Percentiles rank a stretch among this genome's conserved stretches.
These are phyloP conservation scores for Perca flavescens DNA, from an alignment of 2,113 vertebrate species.

Conservation along the genomic window DNA sequence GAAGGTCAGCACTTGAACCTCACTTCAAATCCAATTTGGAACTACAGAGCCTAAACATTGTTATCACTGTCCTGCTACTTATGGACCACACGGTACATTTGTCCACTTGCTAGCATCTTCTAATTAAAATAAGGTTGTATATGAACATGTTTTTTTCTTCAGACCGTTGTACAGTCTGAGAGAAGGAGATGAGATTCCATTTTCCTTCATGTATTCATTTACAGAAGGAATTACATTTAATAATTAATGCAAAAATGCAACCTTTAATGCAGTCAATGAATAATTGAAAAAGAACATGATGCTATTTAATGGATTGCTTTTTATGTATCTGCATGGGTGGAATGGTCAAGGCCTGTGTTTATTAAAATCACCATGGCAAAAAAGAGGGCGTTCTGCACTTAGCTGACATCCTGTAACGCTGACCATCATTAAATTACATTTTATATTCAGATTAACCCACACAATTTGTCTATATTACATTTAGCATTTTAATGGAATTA, in stretches of 20 bases:
- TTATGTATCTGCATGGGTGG: slow-evolving; percentile 51
- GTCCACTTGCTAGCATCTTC: slow-evolving; percentile 26
- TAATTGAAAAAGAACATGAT: slow-evolving; percentile 75
- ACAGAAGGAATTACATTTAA: slow-evolving; percentile 61
- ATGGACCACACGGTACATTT: slow-evolving; percentile 31
- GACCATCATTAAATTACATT: slow-evolving; percentile 4
- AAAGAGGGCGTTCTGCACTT: slow-evolving; percentile 13
- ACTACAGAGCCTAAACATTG: slow-evolving; percentile 36
- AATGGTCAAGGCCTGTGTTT: slow-evolving; percentile 63
- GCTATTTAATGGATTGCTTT: slow-evolving; percentile 66
- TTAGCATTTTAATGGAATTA: slow-evolving; percentile 37
- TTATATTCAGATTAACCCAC: slow-evolving; percentile 24
- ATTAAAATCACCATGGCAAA: slow-evolving; percentile 67
- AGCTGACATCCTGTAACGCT: background rate
- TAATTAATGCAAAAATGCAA: slow-evolving; percentile 71
- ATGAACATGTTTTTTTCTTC: slow-evolving; percentile 1
- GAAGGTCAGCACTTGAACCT: slow-evolving; percentile 36
- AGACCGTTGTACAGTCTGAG: background rate
- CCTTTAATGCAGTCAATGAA: slow-evolving; percentile 75
- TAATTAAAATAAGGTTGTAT: slow-evolving; percentile 24
- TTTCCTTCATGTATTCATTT: slow-evolving; percentile 58
- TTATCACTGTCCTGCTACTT: slow-evolving; percentile 29
- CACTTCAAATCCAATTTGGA: slow-evolving; percentile 50
- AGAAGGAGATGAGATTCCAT: slow-evolving; percentile 39
- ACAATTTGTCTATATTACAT: slow-evolving; percentile 14